These are phyloP conservation scores for Oxystoma pomonae DNA, from an alignment of 2,888 invertebrate species.

Conservation along the genomic window DNA sequence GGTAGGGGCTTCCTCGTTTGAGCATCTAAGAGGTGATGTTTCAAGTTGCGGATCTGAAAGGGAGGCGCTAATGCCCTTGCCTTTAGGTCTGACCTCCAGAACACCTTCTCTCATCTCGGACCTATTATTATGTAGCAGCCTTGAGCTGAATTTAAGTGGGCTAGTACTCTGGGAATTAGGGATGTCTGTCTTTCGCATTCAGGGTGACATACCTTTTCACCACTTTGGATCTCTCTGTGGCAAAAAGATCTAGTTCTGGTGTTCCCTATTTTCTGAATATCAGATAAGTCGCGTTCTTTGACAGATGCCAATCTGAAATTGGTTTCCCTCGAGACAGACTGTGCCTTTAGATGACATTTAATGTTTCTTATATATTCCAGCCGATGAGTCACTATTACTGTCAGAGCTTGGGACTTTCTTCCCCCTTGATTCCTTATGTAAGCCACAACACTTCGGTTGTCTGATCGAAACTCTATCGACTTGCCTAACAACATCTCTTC, in stretches of 20 bases:
- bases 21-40: background rate
- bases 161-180: background rate
- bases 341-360: too few relatives aligned
- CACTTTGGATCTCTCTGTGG: background rate
- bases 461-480: slow-evolving; percentile 20
- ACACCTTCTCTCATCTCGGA: background rate
- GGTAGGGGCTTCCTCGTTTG: background rate
- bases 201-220: background rate
- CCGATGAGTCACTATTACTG: slow-evolving; percentile 7
- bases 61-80: background rate
- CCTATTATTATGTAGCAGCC: background rate
- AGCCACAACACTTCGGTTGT: slow-evolving; percentile 25
- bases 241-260: background rate
- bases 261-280: background rate
- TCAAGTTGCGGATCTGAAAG: background rate
- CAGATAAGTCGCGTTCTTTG: background rate
- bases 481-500: slow-evolving; percentile 6
- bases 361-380: slow-evolving; percentile 15
- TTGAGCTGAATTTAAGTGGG: background rate
- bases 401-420: slow-evolving; percentile 15
- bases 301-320: background rate
- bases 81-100: background rate
- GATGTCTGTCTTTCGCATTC: slow-evolving; percentile 22
- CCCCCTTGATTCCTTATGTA: slow-evolving; percentile 25
- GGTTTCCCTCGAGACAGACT: slow-evolving; percentile 17